These are phyloP conservation scores for Apis dorsata DNA, from an alignment of 1,140 invertebrate genomes.

Conservation along the genomic window DNA sequence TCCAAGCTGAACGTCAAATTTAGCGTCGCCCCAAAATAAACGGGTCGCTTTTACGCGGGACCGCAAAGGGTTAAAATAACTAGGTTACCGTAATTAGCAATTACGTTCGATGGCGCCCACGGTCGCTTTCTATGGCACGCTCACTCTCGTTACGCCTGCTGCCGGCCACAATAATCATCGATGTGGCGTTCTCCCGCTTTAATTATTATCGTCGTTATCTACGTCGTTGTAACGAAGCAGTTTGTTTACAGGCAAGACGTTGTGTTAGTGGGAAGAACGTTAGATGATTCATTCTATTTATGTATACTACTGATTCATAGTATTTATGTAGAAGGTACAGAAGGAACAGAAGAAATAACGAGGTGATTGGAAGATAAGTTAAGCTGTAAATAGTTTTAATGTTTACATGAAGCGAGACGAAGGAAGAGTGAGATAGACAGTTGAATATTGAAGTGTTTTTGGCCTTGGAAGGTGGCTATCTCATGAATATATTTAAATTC, in stretches of 20 bases:
- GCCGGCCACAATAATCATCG: constrained; percentile 6
- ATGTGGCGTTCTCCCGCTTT: not conserved
- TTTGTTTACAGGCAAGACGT: not conserved
- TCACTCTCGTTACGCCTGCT: not conserved
- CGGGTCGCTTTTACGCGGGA: not conserved
- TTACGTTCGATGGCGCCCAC: constrained; percentile 1
- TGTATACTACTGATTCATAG: too few relatives aligned
- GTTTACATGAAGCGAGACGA: too few relatives aligned
- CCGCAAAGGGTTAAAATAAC: constrained; percentile 26
- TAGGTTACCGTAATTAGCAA: constrained; percentile 40
- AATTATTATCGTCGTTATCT: constrained; percentile 2
- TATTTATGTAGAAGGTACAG: too few relatives aligned
- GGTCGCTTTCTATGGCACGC: not conserved
- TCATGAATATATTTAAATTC: too few relatives aligned
- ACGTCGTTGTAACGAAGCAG: constrained; percentile 4
- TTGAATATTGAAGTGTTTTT: too few relatives aligned
- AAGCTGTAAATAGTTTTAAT: too few relatives aligned
- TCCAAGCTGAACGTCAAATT: constrained; percentile 7
- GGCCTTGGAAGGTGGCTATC: too few relatives aligned
- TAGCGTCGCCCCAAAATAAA: not conserved
- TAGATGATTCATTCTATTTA: too few relatives aligned
- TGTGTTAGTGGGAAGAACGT: not conserved
- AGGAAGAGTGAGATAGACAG: too few relatives aligned
- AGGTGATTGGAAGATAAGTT: too few relatives aligned
- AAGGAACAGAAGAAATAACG: too few relatives aligned